Percentiles rank a stretch among this genome's conserved stretches.
These are phyloP conservation scores for Hemibagrus guttatus DNA, from an alignment of 2,797 vertebrate species.

Conservation along the genomic window DNA sequence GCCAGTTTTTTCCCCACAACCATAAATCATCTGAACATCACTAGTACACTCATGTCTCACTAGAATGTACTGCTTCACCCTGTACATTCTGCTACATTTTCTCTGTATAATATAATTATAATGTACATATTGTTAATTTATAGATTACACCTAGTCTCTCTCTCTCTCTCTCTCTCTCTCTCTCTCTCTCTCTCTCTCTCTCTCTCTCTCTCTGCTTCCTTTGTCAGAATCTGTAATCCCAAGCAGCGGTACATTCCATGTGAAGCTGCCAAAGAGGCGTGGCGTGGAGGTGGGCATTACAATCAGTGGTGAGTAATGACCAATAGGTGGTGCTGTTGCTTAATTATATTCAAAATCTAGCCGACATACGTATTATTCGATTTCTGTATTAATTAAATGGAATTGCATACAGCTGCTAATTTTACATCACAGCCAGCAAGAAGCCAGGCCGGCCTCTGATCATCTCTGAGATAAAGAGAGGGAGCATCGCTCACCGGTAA, in stretches of 20 bases:
- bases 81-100: no score
- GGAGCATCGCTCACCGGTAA: constrained; percentile 96
- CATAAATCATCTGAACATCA: no score
- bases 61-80: no score
- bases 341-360: neutral
- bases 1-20: no score
- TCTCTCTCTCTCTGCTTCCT: no score
- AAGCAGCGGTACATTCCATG: constrained; percentile 97
- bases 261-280: constrained; percentile 93
- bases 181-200: no score
- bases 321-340: constrained; percentile 65
- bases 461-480: constrained; percentile 97
- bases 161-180: no score
- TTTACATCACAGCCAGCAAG: constrained; percentile 82
- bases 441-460: constrained; percentile 91
- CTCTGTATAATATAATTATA: no score
- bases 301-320: constrained; percentile 89
- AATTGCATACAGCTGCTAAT: neutral
- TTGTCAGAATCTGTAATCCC: constrained; percentile 93
- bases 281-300: constrained; percentile 96
- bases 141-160: no score
- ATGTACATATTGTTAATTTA: no score
- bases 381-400: constrained; percentile 40
- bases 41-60: no score
- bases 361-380: neutral